Evolutionary conservation across 2,797 vertebrate genomes (phyloP).

Genomic region (Hydrophis major): DNA sequence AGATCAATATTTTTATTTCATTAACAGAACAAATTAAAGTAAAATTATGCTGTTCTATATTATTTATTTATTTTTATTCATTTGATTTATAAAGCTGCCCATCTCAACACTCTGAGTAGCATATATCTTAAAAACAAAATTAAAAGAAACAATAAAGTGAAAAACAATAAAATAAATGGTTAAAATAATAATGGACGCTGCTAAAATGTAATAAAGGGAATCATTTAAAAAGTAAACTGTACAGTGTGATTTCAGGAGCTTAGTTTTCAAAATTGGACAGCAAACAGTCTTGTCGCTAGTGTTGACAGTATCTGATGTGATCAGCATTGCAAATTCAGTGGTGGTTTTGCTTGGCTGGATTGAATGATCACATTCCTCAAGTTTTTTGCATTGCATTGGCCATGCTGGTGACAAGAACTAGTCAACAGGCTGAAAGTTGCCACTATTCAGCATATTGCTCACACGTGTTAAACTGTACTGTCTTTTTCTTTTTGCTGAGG

Average conservation of each 20-base stretch:
- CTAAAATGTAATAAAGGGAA: conserved; percentile 53
- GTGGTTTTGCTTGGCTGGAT: conserved; percentile 78
- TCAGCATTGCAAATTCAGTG: conserved; percentile 66
- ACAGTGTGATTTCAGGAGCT: conserved; percentile 63
- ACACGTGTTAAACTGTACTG: conserved; percentile 53
- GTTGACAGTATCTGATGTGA: conserved; percentile 73
- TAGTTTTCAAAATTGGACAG: conserved; percentile 71
- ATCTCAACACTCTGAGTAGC: no score
- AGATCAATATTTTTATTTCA: neutral
- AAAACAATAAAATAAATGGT: no score
- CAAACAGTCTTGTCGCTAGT: conserved; percentile 77
- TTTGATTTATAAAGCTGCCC: neutral
- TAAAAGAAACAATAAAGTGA: no score
- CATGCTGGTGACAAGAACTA: conserved; percentile 78
- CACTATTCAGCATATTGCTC: conserved; percentile 48
- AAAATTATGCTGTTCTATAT: conserved; percentile 48
- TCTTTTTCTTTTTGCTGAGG: conserved; percentile 61
- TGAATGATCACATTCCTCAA: conserved; percentile 73
- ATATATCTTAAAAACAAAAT: no score
- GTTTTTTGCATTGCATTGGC: conserved; percentile 79
- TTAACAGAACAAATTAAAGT: neutral
- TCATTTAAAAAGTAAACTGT: conserved; percentile 56
- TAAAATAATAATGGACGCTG: conserved; percentile 54
- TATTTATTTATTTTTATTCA: conserved; percentile 19
- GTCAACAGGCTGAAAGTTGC: conserved; percentile 71